Evolutionary conservation across 2,113 vertebrate genomes (phyloP).

Genomic region (Forbesichthys agassizii): DNA sequence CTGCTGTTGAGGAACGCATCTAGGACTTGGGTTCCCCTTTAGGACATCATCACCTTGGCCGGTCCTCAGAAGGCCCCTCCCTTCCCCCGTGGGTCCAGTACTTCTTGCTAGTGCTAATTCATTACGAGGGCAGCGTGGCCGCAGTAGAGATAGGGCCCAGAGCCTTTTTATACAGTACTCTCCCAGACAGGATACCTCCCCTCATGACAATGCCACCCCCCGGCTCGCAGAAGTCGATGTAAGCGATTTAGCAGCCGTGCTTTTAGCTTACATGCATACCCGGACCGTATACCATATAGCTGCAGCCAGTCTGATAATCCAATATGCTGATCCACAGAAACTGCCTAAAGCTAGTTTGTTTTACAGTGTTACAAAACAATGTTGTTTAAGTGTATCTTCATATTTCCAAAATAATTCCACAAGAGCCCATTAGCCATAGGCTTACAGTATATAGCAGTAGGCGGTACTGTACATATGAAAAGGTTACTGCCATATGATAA

Average conservation of each 20-base stretch:
- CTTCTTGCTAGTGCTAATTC: slow-evolving; percentile 82
- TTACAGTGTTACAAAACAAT: too few relatives aligned
- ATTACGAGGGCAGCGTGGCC: slow-evolving; percentile 82
- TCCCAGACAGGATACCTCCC: slow-evolving; percentile 69
- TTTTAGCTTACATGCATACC: slow-evolving; percentile 25
- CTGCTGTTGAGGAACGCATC: slow-evolving; percentile 37
- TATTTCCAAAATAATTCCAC: too few relatives aligned
- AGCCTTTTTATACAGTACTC: slow-evolving; percentile 72
- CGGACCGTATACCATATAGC: slow-evolving; percentile 21
- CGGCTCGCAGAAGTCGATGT: slow-evolving; percentile 46
- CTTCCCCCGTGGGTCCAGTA: slow-evolving; percentile 66
- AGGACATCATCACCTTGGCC: slow-evolving; percentile 83
- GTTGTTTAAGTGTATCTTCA: too few relatives aligned
- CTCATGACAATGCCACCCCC: slow-evolving; percentile 70
- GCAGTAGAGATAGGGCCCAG: slow-evolving; percentile 74
- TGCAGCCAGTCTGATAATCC: slow-evolving; percentile 4
- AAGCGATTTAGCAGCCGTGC: slow-evolving; percentile 51
- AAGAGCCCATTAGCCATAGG: too few relatives aligned
- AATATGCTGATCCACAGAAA: slow-evolving; percentile 14
- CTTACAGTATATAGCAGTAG: neutral
- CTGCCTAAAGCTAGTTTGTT: neutral
- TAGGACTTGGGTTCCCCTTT: slow-evolving; percentile 71
- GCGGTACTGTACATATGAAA: neutral
- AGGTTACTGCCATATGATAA: slow-evolving; percentile 29
- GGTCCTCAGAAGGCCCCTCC: slow-evolving; percentile 69